Conservation (phyloP, 1,140 invertebrate species). For the Drosophila baimaii region DNA sequence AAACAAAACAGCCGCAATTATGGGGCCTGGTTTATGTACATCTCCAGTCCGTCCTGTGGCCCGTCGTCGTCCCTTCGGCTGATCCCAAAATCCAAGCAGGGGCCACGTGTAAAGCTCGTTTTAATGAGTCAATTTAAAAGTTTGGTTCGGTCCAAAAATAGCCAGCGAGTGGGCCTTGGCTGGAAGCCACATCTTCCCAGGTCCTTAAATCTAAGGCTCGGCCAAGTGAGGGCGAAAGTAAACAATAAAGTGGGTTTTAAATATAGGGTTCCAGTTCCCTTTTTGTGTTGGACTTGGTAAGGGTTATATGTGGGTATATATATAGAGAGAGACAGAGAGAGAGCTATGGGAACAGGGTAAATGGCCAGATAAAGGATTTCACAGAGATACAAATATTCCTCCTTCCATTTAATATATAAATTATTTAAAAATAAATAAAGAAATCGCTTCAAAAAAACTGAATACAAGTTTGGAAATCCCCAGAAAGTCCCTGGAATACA, state of each 20-base stretch:
- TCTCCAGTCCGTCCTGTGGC: not conserved
- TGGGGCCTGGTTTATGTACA: not conserved
- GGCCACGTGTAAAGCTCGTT: slow-evolving; percentile 62
- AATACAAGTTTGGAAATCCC: no score
- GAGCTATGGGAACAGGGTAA: no score
- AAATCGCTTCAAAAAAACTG: no score
- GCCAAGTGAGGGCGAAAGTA: slow-evolving; percentile 17
- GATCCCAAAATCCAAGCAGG: slow-evolving; percentile 16
- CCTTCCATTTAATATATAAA: no score
- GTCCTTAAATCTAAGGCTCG: not conserved
- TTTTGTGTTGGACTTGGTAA: no score
- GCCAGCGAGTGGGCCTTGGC: slow-evolving; percentile 4
- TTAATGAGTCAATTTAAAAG: slow-evolving; percentile 63
- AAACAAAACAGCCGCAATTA: slow-evolving; percentile 10
- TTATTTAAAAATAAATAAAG: not conserved
- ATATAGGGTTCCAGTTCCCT: not conserved
- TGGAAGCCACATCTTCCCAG: not conserved
- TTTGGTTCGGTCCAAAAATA: slow-evolving; percentile 41
- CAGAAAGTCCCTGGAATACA: slow-evolving; percentile 13
- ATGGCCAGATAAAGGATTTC: no score
- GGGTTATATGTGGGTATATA: not conserved
- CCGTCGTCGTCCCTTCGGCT: not conserved
- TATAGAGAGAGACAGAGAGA: no score
- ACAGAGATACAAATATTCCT: no score
- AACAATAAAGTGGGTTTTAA: slow-evolving; percentile 29